These are phyloP conservation scores for Pristionchus japonicus DNA, from an alignment of 2,888 invertebrate genomes.

Conservation along the genomic window DNA sequence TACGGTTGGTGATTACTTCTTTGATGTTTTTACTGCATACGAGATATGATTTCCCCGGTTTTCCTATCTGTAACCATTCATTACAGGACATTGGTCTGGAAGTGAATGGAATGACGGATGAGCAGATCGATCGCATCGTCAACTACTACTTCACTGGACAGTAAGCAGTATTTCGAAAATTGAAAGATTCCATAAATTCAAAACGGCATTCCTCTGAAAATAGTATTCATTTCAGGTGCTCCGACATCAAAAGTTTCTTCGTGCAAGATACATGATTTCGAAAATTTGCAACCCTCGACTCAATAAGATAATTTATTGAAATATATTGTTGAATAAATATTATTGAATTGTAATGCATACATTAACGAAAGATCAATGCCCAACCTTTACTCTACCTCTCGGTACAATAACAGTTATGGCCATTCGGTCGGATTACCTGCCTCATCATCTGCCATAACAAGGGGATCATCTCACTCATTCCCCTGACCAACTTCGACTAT, in stretches of 20 bases:
- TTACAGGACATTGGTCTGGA: neutral
- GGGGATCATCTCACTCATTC: neutral
- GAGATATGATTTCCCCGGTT: no score
- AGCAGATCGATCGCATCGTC: constrained; percentile 2
- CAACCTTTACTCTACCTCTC: neutral
- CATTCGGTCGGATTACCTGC: neutral
- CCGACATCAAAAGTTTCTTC: constrained; percentile 20
- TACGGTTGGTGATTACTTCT: neutral
- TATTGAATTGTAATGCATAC: no score
- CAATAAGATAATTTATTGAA: no score
- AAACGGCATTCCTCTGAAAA: neutral
- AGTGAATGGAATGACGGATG: neutral
- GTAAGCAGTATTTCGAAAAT: neutral
- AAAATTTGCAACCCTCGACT: no score
- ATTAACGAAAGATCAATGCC: neutral
- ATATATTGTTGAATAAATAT: no score
- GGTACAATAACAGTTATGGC: neutral
- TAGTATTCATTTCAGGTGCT: neutral
- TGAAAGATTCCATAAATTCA: no score
- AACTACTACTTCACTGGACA: constrained; percentile 31
- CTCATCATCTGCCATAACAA: neutral
- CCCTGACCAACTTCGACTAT: neutral
- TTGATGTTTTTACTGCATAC: no score
- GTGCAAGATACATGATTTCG: neutral
- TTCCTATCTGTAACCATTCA: neutral